These are phyloP conservation scores for Hymenochirus boettgeri DNA, from an alignment of 2,113 vertebrate genomes.

Conservation along the genomic window DNA sequence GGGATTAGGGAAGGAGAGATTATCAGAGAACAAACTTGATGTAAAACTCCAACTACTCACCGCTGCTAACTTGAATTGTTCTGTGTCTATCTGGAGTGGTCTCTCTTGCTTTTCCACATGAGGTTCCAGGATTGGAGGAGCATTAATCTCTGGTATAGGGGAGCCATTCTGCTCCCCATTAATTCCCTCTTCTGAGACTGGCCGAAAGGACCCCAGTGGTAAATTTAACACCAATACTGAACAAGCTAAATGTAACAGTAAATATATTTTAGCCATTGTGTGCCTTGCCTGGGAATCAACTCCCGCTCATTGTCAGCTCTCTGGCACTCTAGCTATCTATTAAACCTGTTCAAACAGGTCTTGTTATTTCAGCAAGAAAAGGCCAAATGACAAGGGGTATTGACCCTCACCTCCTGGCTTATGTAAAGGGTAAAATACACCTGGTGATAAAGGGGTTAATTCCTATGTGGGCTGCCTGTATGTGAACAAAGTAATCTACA, in stretches of 20 bases:
- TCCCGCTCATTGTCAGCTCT: not conserved
- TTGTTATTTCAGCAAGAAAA: constrained; percentile 13
- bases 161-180: not conserved
- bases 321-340: constrained; percentile 20
- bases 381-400: not conserved
- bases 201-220: constrained; percentile 9
- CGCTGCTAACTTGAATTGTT: constrained; percentile 22
- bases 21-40: not conserved
- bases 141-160: constrained; percentile 2
- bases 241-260: not conserved
- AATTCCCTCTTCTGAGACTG: not conserved
- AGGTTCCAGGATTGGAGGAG: not conserved
- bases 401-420: constrained; percentile 1
- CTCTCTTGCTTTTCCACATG: not conserved
- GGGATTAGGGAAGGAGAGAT: too few species aligned
- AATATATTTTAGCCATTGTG: not conserved
- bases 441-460: not conserved
- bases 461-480: too few species aligned
- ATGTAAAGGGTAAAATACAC: not conserved
- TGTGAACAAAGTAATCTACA: too few species aligned
- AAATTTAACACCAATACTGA: not conserved
- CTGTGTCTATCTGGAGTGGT: not conserved
- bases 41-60: not conserved
- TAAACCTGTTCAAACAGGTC: constrained; percentile 33
- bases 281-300: not conserved